Conservation (phyloP, 2,888 invertebrate species). For the Cetonia aurata region DNA sequence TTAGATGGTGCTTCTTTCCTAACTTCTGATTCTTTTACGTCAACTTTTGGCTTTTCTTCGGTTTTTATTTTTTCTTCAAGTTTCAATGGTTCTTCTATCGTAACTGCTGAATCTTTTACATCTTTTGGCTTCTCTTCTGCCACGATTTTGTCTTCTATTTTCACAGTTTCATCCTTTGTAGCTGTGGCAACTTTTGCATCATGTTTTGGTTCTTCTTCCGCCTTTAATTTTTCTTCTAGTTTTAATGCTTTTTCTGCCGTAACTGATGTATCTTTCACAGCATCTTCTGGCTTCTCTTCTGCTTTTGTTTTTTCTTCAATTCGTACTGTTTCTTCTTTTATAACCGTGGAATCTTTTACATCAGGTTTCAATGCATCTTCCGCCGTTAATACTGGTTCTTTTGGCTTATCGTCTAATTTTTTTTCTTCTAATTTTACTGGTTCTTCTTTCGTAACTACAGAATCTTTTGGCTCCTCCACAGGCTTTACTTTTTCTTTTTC, state of each 20-base stretch:
- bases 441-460: slow-evolving; percentile 7
- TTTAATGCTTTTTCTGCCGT: slow-evolving; percentile 9
- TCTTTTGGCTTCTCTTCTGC: neutral
- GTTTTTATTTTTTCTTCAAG: neutral
- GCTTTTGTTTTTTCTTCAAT: too few relatives aligned
- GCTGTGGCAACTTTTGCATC: slow-evolving; percentile 6
- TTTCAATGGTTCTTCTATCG: neutral
- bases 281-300: slow-evolving; percentile 27
- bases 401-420: slow-evolving; percentile 35
- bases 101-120: slow-evolving; percentile 15
- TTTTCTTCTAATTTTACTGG: slow-evolving; percentile 30
- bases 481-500: too few relatives aligned
- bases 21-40: neutral
- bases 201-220: neutral
- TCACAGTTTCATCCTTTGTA: neutral
- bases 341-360: neutral
- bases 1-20: too few relatives aligned
- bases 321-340: neutral
- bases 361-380: neutral
- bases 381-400: too few relatives aligned
- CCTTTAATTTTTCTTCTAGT: neutral
- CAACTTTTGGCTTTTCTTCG: neutral
- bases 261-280: slow-evolving; percentile 11
- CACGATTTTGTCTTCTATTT: neutral
- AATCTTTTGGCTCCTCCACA: too few relatives aligned